Conservation (phyloP, 2,888 invertebrate genomes). For the Lymantria dispar region DNA sequence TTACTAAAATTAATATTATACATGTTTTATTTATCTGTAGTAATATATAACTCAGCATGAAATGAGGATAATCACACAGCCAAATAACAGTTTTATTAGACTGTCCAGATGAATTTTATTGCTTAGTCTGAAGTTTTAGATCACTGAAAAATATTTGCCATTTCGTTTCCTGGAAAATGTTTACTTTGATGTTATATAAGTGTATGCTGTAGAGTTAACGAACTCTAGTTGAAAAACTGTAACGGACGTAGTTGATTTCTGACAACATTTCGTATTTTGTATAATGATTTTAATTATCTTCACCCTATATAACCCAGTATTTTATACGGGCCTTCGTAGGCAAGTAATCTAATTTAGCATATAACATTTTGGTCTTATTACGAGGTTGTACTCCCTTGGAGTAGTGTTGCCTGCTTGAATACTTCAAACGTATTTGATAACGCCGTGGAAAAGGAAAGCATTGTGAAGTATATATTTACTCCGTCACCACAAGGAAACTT, state of each 20-base stretch:
- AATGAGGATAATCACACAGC: conserved; percentile 26
- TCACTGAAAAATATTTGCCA: conserved; percentile 12
- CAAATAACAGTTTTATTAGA: conserved; percentile 30
- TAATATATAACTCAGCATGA: conserved; percentile 28
- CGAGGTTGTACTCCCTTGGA: too few species aligned
- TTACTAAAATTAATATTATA: not conserved
- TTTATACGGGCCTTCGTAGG: too few species aligned
- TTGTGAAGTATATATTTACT: too few species aligned
- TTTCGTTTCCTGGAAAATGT: conserved; percentile 15
- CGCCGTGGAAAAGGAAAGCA: too few species aligned
- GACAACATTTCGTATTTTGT: too few species aligned
- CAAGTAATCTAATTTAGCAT: too few species aligned
- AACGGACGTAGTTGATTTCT: not conserved
- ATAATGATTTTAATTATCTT: too few species aligned
- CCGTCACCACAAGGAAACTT: too few species aligned
- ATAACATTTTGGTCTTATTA: too few species aligned
- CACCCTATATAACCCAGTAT: too few species aligned
- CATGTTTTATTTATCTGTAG: conserved; percentile 9
- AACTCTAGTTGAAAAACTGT: not conserved
- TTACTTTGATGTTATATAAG: conserved; percentile 24
- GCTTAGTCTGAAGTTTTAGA: conserved; percentile 25
- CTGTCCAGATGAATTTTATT: conserved; percentile 28
- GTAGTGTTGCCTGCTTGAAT: too few species aligned
- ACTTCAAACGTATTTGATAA: too few species aligned
- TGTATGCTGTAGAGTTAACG: conserved; percentile 3